Base-by-base conservation (phyloP, 2,888 invertebrate species). In the Brachypalpus laphriformis region DNA sequence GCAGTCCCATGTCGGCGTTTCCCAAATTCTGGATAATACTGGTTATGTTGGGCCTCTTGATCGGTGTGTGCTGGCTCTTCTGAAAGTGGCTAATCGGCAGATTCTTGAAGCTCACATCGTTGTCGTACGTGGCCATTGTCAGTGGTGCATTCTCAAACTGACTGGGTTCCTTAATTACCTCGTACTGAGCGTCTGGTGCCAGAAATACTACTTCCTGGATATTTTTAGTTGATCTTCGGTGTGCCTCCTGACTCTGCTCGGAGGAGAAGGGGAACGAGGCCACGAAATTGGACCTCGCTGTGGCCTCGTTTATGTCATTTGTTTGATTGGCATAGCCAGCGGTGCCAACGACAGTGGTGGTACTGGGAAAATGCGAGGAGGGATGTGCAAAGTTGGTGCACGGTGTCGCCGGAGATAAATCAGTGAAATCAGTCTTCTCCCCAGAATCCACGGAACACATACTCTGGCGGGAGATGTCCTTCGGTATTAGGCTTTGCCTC, bases 111-210 rank as follows among this genome's bases (percentile, higher is more conserved):
- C 81, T 87, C 4, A 88, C 77, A n/a, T 89, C 88, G 54, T 88
- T 87, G 66, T 88, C 88, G 47, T 88, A 88, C 20, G 82, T 87
- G 18, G 87, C 86, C 47, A 87, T 65, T 9, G 88, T 88, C 7
- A 88, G 78, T 9, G 87, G 88, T 1, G 87, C 87, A 18, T 54
- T 88, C 40, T 88, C 88, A 28, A 87, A 88, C 34, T 88, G 87
- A 70, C 72, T 88, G 14, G 88, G 88, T 81, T 91, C 92, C 77
- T 91, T 90, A 88, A 92, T 91, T 87, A 92, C 89, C 88, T 95
- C 95, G 88, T 95, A 95, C 87, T 95, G 94, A 0, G 94, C 94
- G 87, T 94, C 94, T 0, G 94, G 94, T 0, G 94, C 94, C 42
- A 94, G 89, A 87, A 93, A 93, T 9, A 82, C 82, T 0, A 91